Conservation (phyloP, 2,888 invertebrate genomes). For the Oxytorus armatus region DNA sequence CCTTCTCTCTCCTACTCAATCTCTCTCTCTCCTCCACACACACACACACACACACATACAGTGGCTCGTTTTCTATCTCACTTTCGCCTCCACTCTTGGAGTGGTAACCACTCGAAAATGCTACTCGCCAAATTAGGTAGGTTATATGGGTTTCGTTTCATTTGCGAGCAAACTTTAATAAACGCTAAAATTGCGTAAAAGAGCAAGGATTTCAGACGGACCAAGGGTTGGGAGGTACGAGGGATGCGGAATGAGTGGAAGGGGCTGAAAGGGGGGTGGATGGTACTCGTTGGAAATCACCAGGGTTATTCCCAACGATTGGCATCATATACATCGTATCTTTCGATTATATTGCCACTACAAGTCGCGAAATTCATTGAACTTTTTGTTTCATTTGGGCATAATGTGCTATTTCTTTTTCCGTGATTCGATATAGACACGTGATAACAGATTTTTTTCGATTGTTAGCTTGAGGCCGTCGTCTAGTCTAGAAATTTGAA, state of each 20-base stretch:
- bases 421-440: constrained; percentile 5
- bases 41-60: constrained; percentile 56
- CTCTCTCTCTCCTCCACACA: constrained; percentile 56
- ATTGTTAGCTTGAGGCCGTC: no score
- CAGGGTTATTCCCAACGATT: constrained; percentile 52
- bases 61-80: constrained; percentile 70
- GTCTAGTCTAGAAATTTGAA: no score
- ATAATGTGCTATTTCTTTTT: constrained; percentile 24
- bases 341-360: constrained; percentile 67
- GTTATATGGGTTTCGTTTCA: constrained; percentile 85
- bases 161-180: constrained; percentile 85
- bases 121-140: constrained; percentile 85
- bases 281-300: no score
- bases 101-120: constrained; percentile 84
- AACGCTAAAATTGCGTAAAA: constrained; percentile 85
- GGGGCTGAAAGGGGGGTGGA: constrained; percentile 2
- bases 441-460: not conserved
- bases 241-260: constrained; percentile 2
- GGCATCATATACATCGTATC: constrained; percentile 50
- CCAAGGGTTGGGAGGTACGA: constrained; percentile 44
- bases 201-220: constrained; percentile 84
- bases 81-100: constrained; percentile 74
- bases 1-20: constrained; percentile 52
- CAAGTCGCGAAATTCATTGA: constrained; percentile 50
- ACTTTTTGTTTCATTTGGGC: constrained; percentile 25